These are phyloP conservation scores for Meghimatium bilineatum DNA, from an alignment of 2,888 invertebrate genomes.

Conservation along the genomic window DNA sequence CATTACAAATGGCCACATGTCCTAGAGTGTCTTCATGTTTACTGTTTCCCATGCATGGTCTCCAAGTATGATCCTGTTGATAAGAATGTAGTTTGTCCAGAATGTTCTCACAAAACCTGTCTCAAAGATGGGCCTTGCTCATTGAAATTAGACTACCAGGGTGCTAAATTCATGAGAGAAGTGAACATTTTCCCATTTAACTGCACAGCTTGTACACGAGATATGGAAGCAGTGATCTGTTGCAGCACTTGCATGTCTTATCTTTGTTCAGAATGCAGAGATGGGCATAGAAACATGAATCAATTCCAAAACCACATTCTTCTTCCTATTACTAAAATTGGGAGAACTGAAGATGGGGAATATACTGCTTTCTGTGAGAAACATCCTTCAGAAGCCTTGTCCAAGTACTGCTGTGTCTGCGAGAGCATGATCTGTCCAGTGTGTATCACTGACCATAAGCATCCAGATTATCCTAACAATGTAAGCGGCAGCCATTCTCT, in stretches of 20 bases:
- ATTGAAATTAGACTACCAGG: constrained; percentile 31
- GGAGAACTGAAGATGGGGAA: constrained; percentile 19
- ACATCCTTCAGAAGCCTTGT: constrained; percentile 14
- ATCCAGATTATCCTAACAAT: constrained; percentile 28
- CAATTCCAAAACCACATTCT: constrained; percentile 39
- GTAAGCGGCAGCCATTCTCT: not conserved
- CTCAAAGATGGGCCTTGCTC: constrained; percentile 23
- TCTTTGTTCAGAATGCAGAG: constrained; percentile 35
- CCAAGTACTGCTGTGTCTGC: constrained; percentile 41
- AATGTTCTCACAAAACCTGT: constrained; percentile 17
- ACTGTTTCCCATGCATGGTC: constrained; percentile 42
- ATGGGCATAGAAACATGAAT: constrained; percentile 37
- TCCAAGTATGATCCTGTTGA: not conserved
- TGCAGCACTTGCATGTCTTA: constrained; percentile 41
- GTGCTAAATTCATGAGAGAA: constrained; percentile 34
- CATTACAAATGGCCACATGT: constrained; percentile 44
- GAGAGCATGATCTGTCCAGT: constrained; percentile 22
- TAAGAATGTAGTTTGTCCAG: constrained; percentile 18
- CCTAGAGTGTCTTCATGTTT: constrained; percentile 42
- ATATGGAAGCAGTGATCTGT: constrained; percentile 38
- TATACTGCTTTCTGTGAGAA: constrained; percentile 32
- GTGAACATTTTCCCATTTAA: constrained; percentile 30
- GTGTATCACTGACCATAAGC: constrained; percentile 34
- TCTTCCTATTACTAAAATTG: constrained; percentile 33
- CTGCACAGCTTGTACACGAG: constrained; percentile 41